Conservation (phyloP, 2,797 vertebrate species). For the Stomatorhinus walkeri region DNA sequence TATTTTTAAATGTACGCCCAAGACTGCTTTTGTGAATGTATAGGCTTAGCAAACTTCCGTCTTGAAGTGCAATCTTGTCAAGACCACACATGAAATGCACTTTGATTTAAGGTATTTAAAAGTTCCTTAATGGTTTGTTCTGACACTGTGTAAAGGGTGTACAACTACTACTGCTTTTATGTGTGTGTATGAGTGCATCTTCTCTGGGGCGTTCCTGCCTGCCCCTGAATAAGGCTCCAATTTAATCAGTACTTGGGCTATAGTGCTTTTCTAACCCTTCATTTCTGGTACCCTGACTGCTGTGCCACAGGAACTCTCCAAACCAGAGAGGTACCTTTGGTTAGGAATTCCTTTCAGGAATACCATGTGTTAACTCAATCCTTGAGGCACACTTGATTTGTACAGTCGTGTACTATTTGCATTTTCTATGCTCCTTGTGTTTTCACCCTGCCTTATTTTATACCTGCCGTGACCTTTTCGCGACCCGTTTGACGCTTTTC, state of each 20-base stretch:
- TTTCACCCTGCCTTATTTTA: not conserved
- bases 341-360: not conserved
- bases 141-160: slow-evolving; percentile 16
- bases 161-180: slow-evolving; percentile 24
- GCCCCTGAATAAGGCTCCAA: not conserved
- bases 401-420: not conserved
- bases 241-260: not conserved
- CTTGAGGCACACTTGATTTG: not conserved
- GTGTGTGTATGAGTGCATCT: not conserved
- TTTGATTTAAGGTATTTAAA: slow-evolving; percentile 12
- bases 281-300: not conserved
- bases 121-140: slow-evolving; percentile 27
- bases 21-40: slow-evolving; percentile 52
- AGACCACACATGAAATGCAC: slow-evolving; percentile 24
- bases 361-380: not conserved
- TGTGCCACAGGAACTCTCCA: not conserved
- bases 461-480: not conserved
- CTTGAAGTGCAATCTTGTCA: slow-evolving; percentile 28
- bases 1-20: slow-evolving; percentile 38
- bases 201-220: not conserved
- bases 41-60: slow-evolving; percentile 35
- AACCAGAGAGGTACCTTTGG: not conserved
- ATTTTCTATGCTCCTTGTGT: not conserved
- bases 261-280: not conserved
- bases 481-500: not conserved